These are phyloP conservation scores for Pentalonia nigronervosa DNA, from an alignment of 1,140 invertebrate species.

Conservation along the genomic window DNA sequence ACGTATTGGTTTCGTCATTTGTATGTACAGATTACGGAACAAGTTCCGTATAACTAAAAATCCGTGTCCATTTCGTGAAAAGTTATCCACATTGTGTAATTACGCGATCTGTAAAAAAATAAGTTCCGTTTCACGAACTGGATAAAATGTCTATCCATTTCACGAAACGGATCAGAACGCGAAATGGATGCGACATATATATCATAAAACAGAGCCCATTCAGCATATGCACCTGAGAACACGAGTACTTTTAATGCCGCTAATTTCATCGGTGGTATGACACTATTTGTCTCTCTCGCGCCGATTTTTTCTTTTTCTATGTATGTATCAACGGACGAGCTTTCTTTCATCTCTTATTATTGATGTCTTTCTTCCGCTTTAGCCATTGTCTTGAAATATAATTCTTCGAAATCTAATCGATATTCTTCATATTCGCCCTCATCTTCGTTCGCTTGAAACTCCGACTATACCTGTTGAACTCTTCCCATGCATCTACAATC, in stretches of 20 bases:
- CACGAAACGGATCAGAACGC: no score
- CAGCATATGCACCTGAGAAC: not conserved
- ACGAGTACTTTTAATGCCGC: not conserved
- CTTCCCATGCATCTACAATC: not conserved
- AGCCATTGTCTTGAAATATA: not conserved
- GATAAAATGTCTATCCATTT: no score
- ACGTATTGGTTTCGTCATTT: no score
- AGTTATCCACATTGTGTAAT: no score
- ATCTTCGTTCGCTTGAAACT: not conserved
- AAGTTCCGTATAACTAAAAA: no score
- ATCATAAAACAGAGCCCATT: no score
- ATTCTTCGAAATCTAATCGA: not conserved
- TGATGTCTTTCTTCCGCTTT: not conserved
- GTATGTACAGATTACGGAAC: no score
- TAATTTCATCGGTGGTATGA: not conserved
- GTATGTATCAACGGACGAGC: not conserved
- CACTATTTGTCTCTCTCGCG: not conserved
- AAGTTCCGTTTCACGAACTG: no score
- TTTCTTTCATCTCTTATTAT: not conserved
- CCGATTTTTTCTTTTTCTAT: not conserved
- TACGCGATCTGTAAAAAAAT: no score
- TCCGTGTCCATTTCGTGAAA: no score
- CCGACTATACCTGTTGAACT: not conserved
- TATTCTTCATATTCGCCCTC: not conserved
- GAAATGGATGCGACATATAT: no score